phyloP scores from a whole-genome alignment of 2,888 invertebrate species.

The Tridacna crocea region DNA sequence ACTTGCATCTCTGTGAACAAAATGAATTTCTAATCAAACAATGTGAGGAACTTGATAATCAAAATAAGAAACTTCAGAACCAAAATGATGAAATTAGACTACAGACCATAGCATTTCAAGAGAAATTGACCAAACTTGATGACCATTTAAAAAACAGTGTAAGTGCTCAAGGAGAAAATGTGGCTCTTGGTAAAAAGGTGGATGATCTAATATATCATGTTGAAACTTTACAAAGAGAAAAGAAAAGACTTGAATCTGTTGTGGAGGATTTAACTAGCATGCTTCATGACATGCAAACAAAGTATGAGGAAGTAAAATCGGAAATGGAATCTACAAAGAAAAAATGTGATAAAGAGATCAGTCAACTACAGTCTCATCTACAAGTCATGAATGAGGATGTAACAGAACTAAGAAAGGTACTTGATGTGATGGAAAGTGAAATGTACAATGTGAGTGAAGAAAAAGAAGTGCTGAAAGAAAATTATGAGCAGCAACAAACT shows the following conservation, averaged over 20 bases:
- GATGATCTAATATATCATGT: constrained; percentile 28
- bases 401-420: constrained; percentile 56
- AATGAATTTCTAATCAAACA: constrained; percentile 11
- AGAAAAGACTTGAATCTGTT: constrained; percentile 43
- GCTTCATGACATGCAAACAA: constrained; percentile 63
- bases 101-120: constrained; percentile 30
- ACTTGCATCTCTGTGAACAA: constrained; percentile 8
- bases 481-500: constrained; percentile 54
- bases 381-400: constrained; percentile 67
- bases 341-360: constrained; percentile 64
- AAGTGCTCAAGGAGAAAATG: constrained; percentile 38
- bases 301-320: constrained; percentile 66
- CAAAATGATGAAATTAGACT: constrained; percentile 36
- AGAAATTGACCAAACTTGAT: constrained; percentile 41
- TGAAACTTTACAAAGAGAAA: constrained; percentile 45
- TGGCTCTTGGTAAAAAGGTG: constrained; percentile 33
- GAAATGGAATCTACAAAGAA: constrained; percentile 66
- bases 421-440: constrained; percentile 65
- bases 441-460: constrained; percentile 56
- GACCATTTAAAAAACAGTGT: constrained; percentile 36
- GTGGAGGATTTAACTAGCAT: constrained; percentile 51
- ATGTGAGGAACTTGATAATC: constrained; percentile 21
- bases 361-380: constrained; percentile 63
- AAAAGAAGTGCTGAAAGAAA: constrained; percentile 56
- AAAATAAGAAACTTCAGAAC: constrained; percentile 16